These are phyloP conservation scores for Sebastes wilsoni DNA, from an alignment of 2,797 vertebrate genomes.

Conservation along the genomic window DNA sequence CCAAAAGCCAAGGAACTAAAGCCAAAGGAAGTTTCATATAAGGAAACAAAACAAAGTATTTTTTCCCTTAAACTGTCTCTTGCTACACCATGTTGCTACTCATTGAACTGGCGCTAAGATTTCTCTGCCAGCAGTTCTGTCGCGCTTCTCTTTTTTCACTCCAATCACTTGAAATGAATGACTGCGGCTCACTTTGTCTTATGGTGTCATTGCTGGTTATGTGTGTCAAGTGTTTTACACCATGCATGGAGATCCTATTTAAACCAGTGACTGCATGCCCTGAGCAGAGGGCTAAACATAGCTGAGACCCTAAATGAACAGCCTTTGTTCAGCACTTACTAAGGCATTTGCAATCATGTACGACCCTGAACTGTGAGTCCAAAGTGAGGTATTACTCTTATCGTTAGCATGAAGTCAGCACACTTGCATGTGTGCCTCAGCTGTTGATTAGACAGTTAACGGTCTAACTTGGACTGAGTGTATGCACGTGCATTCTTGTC, in stretches of 20 bases:
- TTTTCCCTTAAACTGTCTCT: background rate
- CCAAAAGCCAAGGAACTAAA: background rate
- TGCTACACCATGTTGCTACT: background rate
- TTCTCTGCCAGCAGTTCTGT: background rate
- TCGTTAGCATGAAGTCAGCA: slow-evolving; percentile 53
- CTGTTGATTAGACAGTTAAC: slow-evolving; percentile 46
- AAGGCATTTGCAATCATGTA: slow-evolving; percentile 35
- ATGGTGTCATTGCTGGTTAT: slow-evolving; percentile 20
- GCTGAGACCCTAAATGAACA: slow-evolving; percentile 25
- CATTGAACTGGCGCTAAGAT: background rate
- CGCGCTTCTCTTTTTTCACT: slow-evolving; percentile 6
- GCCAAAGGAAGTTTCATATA: background rate
- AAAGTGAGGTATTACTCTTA: slow-evolving; percentile 49
- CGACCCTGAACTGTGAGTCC: slow-evolving; percentile 43
- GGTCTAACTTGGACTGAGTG: background rate
- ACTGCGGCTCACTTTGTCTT: background rate
- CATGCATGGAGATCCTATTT: slow-evolving; percentile 39
- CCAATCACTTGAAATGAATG: slow-evolving; percentile 8
- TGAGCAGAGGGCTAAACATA: slow-evolving; percentile 55
- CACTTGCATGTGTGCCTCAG: slow-evolving; percentile 34
- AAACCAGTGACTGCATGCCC: slow-evolving; percentile 26
- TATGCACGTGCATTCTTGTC: slow-evolving; percentile 35
- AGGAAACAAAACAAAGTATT: background rate
- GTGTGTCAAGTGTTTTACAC: slow-evolving; percentile 39
- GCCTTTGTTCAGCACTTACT: slow-evolving; percentile 53